These are phyloP conservation scores for Gila orcuttii DNA, from an alignment of 2,113 vertebrate species.

Conservation along the genomic window DNA sequence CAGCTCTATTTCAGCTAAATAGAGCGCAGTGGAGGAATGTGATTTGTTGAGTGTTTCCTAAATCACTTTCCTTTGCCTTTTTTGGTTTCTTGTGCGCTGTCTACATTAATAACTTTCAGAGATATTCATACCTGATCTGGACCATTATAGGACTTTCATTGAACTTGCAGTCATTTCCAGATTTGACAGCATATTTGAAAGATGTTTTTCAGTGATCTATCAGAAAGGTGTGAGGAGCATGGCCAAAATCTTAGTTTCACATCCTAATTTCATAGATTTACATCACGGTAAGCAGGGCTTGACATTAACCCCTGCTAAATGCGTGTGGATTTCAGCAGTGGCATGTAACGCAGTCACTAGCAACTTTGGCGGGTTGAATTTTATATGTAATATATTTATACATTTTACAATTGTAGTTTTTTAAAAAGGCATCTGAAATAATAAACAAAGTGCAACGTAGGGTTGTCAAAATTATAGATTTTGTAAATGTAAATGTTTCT, in stretches of 20 bases:
- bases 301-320: too few relatives aligned
- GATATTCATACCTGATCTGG: background rate
- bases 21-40: background rate
- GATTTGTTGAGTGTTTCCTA: slow-evolving; percentile 2
- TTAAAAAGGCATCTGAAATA: too few relatives aligned
- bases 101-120: background rate
- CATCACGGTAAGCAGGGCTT: background rate
- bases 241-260: background rate
- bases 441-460: too few relatives aligned
- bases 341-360: too few relatives aligned
- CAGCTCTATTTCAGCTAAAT: background rate
- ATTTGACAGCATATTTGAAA: background rate
- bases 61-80: background rate
- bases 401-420: too few relatives aligned
- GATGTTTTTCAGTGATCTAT: background rate
- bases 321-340: too few relatives aligned
- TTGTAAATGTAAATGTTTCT: too few relatives aligned
- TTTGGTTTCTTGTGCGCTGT: background rate
- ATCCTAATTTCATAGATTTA: background rate
- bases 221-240: background rate
- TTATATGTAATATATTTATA: too few relatives aligned
- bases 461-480: too few relatives aligned
- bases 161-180: background rate
- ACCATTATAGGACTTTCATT: background rate
- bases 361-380: too few relatives aligned